Base-by-base conservation (phyloP, 2,113 vertebrate species). In the Equus quagga region DNA sequence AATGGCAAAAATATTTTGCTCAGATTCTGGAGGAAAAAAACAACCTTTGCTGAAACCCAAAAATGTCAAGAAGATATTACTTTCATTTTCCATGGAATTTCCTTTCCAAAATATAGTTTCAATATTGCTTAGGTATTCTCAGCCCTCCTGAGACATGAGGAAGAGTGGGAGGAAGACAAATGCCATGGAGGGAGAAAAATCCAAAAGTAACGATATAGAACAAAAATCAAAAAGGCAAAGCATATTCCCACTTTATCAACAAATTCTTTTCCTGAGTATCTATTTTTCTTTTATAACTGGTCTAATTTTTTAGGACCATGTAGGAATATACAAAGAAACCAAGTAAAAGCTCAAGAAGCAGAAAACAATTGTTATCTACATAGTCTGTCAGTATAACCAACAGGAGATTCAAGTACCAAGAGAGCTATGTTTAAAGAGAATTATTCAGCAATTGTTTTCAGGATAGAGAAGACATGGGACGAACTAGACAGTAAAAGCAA, bases 61-160 rank as follows among this genome's bases (percentile, higher is more conserved):
- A 89, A 96, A 91, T 93, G 62, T 91, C 26, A 94, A 80, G 64
- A 7, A 83, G 33, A 85, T 91, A 79, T 64, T 96, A 86, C 33
- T 97, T 89, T 78, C 0, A 87, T 72, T 93, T 93, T 95, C 33
- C 23, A 87, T 67, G 9, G 15, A 5, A 41, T 81, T 96, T 97
- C 23, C 36, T 96, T 91, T 54, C 18, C 73, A 79, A 70, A 97
- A 82, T 83, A 56, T 14, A 60, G 11, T 94, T 95, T 82, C 19
- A 44, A 23, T 76, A 91, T 93, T 96, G 2, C 12, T 49, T 62
- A 76, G 1, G 14, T 62, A 23, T 54, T 44, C 36, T 85, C 19
- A 87, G 70, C 26, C 5, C 9, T 56, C 36, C 8, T 26, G 62
- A 31, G 33, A 82, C 13, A 33, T 13, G n/a, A 91, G 19, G 18